phyloP scores from a whole-genome alignment of 2,888 invertebrate species.

The Pollenia amentaria region DNA sequence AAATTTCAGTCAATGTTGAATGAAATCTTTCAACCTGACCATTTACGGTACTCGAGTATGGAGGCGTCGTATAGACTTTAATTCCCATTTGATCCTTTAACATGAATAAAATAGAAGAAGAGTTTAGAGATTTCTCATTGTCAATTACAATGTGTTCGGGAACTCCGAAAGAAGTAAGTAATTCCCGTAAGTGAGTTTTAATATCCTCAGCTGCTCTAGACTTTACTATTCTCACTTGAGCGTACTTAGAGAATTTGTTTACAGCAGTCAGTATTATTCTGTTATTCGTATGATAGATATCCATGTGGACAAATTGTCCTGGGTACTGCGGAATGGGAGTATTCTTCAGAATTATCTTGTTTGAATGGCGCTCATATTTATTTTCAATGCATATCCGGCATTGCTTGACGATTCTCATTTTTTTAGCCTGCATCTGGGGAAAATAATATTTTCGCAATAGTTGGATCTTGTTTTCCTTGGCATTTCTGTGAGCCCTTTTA shows the following conservation, averaged over 20 bases:
- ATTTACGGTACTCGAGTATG: neutral
- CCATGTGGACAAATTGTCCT: conserved; percentile 1
- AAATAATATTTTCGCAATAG: no score
- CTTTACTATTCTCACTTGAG: neutral
- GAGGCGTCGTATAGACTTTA: conserved; percentile 3
- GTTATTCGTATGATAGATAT: neutral
- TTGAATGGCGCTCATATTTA: no score
- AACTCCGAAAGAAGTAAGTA: no score
- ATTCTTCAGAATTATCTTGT: neutral
- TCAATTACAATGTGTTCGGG: no score
- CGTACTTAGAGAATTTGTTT: neutral
- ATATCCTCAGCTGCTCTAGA: neutral
- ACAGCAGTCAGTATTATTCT: neutral
- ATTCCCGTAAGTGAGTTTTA: neutral
- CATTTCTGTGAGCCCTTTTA: no score
- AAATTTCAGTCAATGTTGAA: neutral
- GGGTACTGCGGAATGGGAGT: conserved; percentile 13
- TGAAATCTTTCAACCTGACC: neutral
- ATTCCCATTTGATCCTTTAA: conserved; percentile 1
- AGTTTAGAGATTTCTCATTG: neutral
- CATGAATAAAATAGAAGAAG: conserved; percentile 3
- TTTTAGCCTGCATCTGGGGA: no score
- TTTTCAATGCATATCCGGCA: no score
- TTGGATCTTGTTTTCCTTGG: no score
- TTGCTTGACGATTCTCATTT: no score